Conservation (phyloP, 2,888 invertebrate species). For the Drosophila fulvimacula region DNA sequence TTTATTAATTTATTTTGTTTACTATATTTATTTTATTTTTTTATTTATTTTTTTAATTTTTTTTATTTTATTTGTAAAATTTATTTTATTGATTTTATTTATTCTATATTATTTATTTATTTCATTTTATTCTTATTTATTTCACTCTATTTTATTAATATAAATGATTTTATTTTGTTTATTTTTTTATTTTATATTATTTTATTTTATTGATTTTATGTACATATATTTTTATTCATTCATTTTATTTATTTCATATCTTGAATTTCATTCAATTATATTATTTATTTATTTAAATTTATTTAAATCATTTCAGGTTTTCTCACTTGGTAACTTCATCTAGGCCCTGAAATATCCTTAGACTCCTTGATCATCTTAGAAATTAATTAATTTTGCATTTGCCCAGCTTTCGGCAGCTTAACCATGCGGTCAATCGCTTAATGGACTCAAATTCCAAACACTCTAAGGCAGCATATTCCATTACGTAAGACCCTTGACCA, state of each 20-base stretch:
- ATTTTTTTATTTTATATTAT: neutral
- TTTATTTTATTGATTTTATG: too few relatives aligned
- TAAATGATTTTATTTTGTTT: neutral
- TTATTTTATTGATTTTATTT: neutral
- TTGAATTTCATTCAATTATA: neutral
- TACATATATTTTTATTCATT: neutral
- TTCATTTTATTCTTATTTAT: neutral
- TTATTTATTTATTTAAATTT: neutral
- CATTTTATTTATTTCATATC: neutral
- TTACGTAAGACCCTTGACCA: neutral
- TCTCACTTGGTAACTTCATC: neutral
- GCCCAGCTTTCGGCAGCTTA: neutral
- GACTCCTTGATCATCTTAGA: neutral
- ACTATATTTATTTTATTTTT: neutral
- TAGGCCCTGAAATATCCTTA: fast-evolving
- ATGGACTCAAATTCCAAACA: slow-evolving; percentile 4
- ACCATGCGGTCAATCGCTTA: neutral
- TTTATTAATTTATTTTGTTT: neutral
- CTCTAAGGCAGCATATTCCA: neutral
- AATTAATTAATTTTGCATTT: slow-evolving; percentile 3
- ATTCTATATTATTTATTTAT: neutral
- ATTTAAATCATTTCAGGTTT: neutral
- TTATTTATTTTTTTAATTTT: neutral
- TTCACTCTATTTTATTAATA: too few relatives aligned
- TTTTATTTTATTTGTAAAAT: too few relatives aligned